phyloP scores from a whole-genome alignment of 1,140 invertebrate species.

The Lamellibrachia luymesi region DNA sequence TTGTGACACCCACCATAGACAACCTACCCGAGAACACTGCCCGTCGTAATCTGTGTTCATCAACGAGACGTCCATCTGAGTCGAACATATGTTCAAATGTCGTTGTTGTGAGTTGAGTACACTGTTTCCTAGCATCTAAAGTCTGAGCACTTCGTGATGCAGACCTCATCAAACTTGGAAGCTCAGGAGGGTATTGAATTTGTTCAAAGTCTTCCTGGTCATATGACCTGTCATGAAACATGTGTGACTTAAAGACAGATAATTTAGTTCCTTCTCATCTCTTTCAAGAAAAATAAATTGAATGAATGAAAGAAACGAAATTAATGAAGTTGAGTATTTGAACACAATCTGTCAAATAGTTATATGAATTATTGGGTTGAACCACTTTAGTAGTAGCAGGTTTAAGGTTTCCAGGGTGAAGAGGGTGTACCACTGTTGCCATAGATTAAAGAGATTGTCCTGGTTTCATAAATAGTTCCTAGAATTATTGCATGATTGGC shows the following conservation, averaged over 20 bases:
- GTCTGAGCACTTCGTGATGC: neutral
- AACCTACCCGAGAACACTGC: slow-evolving; percentile 47
- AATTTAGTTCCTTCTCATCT: neutral
- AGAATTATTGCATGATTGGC: too few species aligned
- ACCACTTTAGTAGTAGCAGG: too few species aligned
- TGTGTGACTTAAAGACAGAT: neutral
- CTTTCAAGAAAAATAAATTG: neutral
- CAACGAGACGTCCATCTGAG: slow-evolving; percentile 48
- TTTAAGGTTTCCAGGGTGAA: too few species aligned
- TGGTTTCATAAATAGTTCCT: too few species aligned
- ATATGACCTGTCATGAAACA: neutral
- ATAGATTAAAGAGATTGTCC: too few species aligned
- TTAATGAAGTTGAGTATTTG: neutral
- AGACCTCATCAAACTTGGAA: neutral
- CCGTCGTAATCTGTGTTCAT: slow-evolving; percentile 47
- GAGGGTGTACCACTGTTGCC: too few species aligned
- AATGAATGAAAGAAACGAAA: neutral
- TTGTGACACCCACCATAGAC: neutral
- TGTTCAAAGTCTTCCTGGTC: slow-evolving; percentile 15
- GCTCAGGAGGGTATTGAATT: slow-evolving; percentile 8
- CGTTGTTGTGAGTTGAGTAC: neutral
- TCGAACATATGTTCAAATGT: slow-evolving; percentile 34
- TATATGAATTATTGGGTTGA: too few species aligned
- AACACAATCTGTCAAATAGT: too few species aligned
- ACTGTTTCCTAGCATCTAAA: neutral